Evolutionary conservation across 2,797 vertebrate species (phyloP), one percentile per base, ranked within the genome.

Genomic region (Chiroxiphia lanceolata): DNA sequence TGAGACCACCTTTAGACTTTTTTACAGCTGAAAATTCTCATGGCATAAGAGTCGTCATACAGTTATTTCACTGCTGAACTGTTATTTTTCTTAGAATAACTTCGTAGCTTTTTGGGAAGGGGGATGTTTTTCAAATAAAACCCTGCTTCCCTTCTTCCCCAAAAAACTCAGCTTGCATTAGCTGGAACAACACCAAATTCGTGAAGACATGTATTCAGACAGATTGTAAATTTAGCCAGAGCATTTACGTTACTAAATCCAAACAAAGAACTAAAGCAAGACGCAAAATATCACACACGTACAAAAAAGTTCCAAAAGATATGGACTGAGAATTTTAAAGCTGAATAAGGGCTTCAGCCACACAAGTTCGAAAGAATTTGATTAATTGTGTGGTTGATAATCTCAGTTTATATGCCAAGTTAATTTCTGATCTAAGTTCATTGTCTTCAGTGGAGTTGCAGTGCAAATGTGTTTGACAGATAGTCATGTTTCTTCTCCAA

Each of bases 41-140:
- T 74, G 80, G 83, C 70, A 70, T 87, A 42, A 93, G 77, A 95
- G 91, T 95, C 69, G 79, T 86, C 72, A 60, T 20, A 13, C 33
- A 72, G 34, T 82, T 90, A 95, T 95, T 94, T 92, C 75, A 87
- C 56, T 83, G 74, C 1, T 4, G 70, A 95, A 82, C 36, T 82
- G 59, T 84, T 92, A 36, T 90, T 95, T 96, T 92, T 94, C 83
- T 94, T 87, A 95, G 83, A 89, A 80, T 83, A 89, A 90, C 85
- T 94, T 79, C 61, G 53, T 75, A 94, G 70, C 77, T 87, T 90
- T 82, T 86, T 51, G 72, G 77, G 77, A 90, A 76, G 12, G 33
- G 44, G 29, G 22, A 33, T 75, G 77, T 86, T 96, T 96, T 88
- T 91, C 51, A 87, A 89, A 57, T 59, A 72, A 74, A 91, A 53